These are phyloP conservation scores for Ophthalmolycus amberensis DNA, from an alignment of 2,113 vertebrate species.

Conservation along the genomic window DNA sequence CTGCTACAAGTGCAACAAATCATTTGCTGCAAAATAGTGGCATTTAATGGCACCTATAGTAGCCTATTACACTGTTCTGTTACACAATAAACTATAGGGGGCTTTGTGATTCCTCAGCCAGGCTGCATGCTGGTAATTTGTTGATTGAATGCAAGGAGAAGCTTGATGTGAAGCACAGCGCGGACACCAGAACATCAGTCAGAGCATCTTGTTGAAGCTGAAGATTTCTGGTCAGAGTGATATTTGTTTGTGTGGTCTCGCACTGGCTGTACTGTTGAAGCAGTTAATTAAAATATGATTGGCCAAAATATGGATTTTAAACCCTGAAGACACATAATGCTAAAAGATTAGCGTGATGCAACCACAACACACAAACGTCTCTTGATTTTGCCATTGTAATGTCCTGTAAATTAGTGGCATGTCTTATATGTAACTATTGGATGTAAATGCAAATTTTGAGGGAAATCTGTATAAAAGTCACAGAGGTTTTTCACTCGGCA, in stretches of 20 bases:
- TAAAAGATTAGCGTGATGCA: background rate
- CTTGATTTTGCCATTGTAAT: background rate
- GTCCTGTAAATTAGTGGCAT: background rate
- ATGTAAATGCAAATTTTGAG: background rate
- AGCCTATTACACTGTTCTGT: background rate
- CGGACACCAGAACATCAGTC: constrained; percentile 32
- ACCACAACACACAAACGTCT: background rate
- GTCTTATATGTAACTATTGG: background rate
- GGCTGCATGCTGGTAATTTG: constrained; percentile 21
- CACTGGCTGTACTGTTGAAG: background rate
- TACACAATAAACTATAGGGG: background rate
- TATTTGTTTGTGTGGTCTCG: background rate
- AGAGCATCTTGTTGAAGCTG: background rate
- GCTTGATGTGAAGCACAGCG: constrained; percentile 32
- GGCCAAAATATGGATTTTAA: background rate
- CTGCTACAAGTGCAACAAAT: background rate
- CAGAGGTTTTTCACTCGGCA: background rate
- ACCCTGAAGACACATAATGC: background rate
- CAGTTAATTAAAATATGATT: background rate
- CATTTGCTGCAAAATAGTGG: background rate
- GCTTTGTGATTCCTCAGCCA: background rate
- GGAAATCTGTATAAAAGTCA: background rate
- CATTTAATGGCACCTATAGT: background rate
- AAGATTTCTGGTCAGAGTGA: background rate
- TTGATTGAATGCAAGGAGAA: background rate